phyloP scores from a whole-genome alignment of 2,113 vertebrate species.

The Mungos mungo region DNA sequence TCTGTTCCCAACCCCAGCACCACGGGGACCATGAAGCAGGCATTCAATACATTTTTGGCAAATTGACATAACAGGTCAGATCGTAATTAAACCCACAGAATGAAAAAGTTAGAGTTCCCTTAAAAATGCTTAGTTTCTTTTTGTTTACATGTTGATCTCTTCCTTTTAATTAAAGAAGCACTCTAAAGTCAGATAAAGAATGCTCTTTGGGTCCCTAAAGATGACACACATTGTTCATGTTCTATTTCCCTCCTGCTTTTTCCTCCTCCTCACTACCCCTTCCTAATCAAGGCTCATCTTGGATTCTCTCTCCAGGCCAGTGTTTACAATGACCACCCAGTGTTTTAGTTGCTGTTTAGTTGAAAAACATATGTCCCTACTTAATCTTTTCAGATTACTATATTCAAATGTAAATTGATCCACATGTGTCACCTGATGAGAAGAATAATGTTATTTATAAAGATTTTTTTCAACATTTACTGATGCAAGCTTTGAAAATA shows the following conservation, averaged over 20 bases:
- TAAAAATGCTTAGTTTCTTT: neutral
- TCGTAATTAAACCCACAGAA: neutral
- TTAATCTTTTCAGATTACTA: neutral
- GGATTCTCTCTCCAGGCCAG: neutral
- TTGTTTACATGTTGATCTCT: neutral
- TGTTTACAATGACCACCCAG: neutral
- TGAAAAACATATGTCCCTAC: neutral
- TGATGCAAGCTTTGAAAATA: conserved; percentile 38
- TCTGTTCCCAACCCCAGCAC: neutral
- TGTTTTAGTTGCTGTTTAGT: neutral
- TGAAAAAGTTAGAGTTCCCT: neutral
- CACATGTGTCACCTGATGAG: neutral
- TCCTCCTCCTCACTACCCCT: neutral
- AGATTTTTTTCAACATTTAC: neutral
- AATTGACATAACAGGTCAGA: neutral
- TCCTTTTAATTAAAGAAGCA: conserved; percentile 13
- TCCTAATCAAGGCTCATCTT: neutral
- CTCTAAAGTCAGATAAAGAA: neutral
- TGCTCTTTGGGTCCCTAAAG: neutral
- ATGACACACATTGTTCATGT: neutral
- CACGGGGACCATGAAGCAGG: neutral
- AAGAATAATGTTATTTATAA: neutral
- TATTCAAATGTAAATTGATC: conserved; percentile 9
- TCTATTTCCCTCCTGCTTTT: neutral
- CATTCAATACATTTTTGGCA: neutral